A percentile compares a stretch with the other conserved stretches of the same genome.
These are phyloP conservation scores for Leucophenga maculata DNA, from an alignment of 2,888 invertebrate species.

Conservation along the genomic window DNA sequence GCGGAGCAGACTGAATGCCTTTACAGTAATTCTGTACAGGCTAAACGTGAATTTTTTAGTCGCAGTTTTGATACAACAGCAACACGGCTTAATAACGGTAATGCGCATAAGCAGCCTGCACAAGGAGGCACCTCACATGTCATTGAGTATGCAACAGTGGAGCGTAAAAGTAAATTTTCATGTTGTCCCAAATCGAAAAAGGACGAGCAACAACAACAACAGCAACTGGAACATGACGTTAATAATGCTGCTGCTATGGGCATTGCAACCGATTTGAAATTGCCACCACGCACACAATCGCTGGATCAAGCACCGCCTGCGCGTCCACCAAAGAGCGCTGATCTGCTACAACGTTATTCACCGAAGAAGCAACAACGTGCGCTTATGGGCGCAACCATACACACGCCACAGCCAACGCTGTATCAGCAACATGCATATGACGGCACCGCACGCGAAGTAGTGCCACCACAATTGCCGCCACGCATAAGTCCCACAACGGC, in stretches of 20 bases:
- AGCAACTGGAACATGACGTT: neutral
- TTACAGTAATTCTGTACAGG: conserved; percentile 74
- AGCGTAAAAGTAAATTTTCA: conserved; percentile 81
- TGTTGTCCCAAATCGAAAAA: conserved; percentile 79
- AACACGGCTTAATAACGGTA: conserved; percentile 1
- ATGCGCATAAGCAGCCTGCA: neutral
- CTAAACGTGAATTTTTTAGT: conserved; percentile 47
- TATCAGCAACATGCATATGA: conserved; percentile 1
- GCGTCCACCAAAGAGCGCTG: conserved; percentile 78
- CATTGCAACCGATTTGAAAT: conserved; percentile 70
- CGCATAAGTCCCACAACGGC: conserved; percentile 52
- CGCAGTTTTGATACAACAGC: conserved; percentile 31
- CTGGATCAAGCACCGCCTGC: conserved; percentile 77
- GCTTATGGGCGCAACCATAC: conserved; percentile 35
- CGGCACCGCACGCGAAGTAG: conserved; percentile 34
- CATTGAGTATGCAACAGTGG: conserved; percentile 82
- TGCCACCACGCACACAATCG: conserved; percentile 77
- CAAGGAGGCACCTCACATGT: conserved; percentile 74
- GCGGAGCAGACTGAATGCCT: conserved; percentile 62
- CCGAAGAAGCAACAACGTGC: conserved; percentile 62
- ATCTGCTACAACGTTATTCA: conserved; percentile 69
- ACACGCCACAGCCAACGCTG: conserved; percentile 25
- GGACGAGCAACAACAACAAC: conserved; percentile 63
- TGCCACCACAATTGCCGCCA: conserved; percentile 68
- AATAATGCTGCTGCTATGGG: neutral